A percentile compares a stretch with the other conserved stretches of the same genome.
Conservation (phyloP, 2,797 vertebrate species). For the Scleropages formosus region DNA sequence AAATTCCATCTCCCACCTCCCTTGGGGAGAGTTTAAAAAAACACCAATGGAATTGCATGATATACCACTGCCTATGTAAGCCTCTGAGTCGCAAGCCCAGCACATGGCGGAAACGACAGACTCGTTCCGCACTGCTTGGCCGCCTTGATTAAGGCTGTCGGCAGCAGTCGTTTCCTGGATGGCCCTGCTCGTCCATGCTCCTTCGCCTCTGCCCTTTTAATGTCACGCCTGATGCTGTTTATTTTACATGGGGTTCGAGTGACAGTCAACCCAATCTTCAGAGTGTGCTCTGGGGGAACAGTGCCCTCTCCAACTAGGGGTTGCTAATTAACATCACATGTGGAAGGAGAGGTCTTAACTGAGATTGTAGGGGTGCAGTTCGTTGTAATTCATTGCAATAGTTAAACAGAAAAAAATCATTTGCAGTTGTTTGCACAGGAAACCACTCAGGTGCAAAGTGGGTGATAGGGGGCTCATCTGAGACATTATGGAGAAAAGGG, state of each 20-base stretch:
- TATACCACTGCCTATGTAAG: not conserved
- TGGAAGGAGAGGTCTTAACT: not conserved
- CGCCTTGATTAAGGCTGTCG: conserved; percentile 32
- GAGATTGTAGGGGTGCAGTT: not conserved
- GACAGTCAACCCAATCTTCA: not conserved
- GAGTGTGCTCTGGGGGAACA: not conserved
- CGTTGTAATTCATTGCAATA: too few species aligned
- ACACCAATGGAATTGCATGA: not conserved
- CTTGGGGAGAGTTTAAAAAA: not conserved
- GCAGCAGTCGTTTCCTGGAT: conserved; percentile 29
- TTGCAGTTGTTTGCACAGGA: too few species aligned
- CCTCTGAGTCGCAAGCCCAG: not conserved
- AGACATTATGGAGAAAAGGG: too few species aligned
- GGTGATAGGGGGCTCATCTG: too few species aligned
- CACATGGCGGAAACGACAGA: conserved; percentile 10
- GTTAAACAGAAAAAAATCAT: too few species aligned
- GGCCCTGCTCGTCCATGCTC: conserved; percentile 33
- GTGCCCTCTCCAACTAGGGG: not conserved
- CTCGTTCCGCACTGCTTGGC: conserved; percentile 28
- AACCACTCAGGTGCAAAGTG: too few species aligned
- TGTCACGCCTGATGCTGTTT: not conserved
- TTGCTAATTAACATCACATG: conserved; percentile 15
- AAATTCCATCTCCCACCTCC: conserved; percentile 8
- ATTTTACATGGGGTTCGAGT: not conserved
- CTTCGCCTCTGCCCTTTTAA: conserved; percentile 19